Conservation (phyloP, 2,797 vertebrate species). For the Tapirus indicus region DNA sequence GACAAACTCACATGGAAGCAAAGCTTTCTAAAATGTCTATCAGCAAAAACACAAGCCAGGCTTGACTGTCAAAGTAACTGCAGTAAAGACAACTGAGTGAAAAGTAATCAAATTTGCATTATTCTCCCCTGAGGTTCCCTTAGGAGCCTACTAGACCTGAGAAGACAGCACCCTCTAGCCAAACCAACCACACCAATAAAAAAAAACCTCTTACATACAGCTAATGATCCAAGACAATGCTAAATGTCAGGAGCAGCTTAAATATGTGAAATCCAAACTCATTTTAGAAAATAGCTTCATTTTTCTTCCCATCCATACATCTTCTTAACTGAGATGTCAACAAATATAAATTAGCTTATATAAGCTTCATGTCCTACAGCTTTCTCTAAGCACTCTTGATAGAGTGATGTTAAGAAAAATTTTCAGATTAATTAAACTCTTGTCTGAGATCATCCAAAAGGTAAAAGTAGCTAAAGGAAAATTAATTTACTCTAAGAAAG, state of each 20-base stretch:
- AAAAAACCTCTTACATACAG: background rate
- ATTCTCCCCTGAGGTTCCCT: background rate
- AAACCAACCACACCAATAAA: background rate
- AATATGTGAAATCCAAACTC: constrained; percentile 1
- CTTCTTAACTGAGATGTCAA: constrained; percentile 4
- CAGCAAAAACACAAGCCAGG: background rate
- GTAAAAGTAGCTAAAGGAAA: constrained; percentile 10
- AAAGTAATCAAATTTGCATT: background rate
- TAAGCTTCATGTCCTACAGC: background rate
- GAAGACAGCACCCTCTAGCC: background rate
- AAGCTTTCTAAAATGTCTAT: constrained; percentile 10
- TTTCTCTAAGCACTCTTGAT: background rate
- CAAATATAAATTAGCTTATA: background rate
- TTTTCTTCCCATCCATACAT: background rate
- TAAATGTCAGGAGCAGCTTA: background rate
- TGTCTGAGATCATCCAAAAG: background rate
- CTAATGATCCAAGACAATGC: background rate
- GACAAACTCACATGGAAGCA: background rate
- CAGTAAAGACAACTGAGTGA: background rate
- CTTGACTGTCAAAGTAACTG: background rate
- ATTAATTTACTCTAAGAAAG: constrained; percentile 3
- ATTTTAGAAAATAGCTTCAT: constrained; percentile 27
- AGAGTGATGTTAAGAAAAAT: background rate
- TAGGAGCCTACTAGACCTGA: background rate
- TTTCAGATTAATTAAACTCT: constrained; percentile 56